Base-by-base conservation (phyloP, 2,888 invertebrate genomes). In the Sabellastarte sp. region DNA sequence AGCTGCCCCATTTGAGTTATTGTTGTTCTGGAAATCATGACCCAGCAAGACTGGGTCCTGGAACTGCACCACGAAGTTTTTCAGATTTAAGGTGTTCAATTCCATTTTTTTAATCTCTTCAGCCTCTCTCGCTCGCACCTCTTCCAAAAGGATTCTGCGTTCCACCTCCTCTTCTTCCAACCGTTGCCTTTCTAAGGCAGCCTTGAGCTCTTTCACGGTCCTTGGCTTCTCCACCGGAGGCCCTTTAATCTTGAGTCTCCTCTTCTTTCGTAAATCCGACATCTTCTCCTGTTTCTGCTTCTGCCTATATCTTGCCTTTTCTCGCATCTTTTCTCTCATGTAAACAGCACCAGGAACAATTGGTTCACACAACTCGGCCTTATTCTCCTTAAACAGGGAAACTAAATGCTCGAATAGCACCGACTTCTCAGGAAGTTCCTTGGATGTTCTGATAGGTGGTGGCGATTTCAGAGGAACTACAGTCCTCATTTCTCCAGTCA, bases 301-400 rank as follows among this genome's bases (percentile, higher is more conserved):
- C 2, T 50, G 50, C 20, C 51, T 20, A 2, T n/a, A 20, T 26
- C 32, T 24, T 26, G 79, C 77, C 64, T 77, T 79, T 61, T 80
- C 76, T 41, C 76, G 72, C 80, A 79, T 80, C 26, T 77, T 67
- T 32, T 79, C 76, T 20, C 76, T 76, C 59, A 76, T 78, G 63
- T 78, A 80, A 20, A 79, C 71, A 1, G 74, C 69, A 0, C 79
- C 80, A 24, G 74, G 68, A 5, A 76, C 73, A n/a, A 63, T 56
- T 0, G 76, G 77, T 24, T 73, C 70, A 1, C 75, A 64, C 56
- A 75, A 58, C 26, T 70, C 67, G 0, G 75, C 76, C 33, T 74
- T 5, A 51, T 67, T 61, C 24, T 59, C n/a, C 1, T 58, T 50
- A 41, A 63, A 68, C 2, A 51, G 28, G 24, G 30, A 26, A 50